Conservation (phyloP, 2,888 invertebrate genomes). For the Frankliniella intonsa region DNA sequence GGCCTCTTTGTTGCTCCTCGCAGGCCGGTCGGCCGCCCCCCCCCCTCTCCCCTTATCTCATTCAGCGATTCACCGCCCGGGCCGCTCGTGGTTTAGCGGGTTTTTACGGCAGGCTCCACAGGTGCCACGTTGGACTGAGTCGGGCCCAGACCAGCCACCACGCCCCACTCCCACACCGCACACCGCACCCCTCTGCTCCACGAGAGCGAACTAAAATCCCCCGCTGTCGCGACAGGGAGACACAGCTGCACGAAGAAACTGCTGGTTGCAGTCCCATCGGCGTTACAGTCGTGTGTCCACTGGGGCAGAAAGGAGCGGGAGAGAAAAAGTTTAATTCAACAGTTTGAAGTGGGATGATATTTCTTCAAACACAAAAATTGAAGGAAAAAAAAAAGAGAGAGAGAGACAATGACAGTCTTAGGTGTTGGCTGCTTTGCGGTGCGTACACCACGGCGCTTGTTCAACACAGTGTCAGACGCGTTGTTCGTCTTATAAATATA, state of each 20-base stretch:
- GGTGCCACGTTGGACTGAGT: background rate
- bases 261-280: too few species aligned
- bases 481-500: too few species aligned
- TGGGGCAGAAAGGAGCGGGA: background rate
- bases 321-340: too few species aligned
- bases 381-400: too few species aligned
- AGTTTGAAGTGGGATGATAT: too few species aligned
- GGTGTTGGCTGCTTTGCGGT: too few species aligned
- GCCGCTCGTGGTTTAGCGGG: background rate
- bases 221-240: background rate
- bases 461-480: too few species aligned
- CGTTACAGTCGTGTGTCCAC: background rate
- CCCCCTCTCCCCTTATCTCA: conserved; percentile 3
- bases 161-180: background rate
- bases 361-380: too few species aligned
- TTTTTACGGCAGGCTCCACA: conserved; percentile 18
- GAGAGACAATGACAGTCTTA: too few species aligned
- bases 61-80: conserved; percentile 23
- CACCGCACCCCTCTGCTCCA: background rate
- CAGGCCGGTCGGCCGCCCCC: background rate
- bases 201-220: background rate
- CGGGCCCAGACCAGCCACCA: background rate
- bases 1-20: background rate
- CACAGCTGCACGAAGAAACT: conserved; percentile 4
- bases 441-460: too few species aligned